phyloP scores from a whole-genome alignment of 2,797 vertebrate species.

The Vespertilio murinus region DNA sequence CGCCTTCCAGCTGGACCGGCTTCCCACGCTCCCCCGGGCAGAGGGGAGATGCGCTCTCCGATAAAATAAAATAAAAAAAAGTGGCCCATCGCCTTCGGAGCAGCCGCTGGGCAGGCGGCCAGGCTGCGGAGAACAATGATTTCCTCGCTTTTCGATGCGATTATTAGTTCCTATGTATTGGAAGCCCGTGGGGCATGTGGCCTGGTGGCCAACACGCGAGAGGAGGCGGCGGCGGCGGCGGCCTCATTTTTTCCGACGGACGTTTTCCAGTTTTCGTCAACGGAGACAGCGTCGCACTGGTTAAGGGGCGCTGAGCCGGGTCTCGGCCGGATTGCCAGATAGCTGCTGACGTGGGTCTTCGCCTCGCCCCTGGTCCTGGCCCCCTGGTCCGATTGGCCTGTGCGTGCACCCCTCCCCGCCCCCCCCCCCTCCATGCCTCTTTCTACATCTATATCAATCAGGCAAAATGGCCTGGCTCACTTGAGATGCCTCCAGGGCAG shows the following conservation, averaged over 20 bases:
- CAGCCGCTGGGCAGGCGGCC: conserved; percentile 53
- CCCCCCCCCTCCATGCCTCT: neutral
- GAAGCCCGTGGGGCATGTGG: conserved; percentile 39
- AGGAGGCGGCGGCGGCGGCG: neutral
- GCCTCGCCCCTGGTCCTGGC: neutral
- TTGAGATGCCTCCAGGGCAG: neutral
- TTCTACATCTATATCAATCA: neutral
- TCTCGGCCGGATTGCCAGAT: neutral
- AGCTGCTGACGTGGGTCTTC: neutral
- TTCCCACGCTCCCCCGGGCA: conserved; percentile 47
- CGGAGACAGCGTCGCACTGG: conserved; percentile 53
- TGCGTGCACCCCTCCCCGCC: accelerated
- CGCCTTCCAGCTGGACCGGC: conserved; percentile 60
- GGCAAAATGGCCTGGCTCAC: neutral
- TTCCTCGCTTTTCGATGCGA: conserved; percentile 62
- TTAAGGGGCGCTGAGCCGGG: neutral
- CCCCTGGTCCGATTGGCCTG: neutral
- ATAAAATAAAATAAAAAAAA: conserved; percentile 66
- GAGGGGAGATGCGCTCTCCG: conserved; percentile 53
- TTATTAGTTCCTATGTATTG: conserved; percentile 71
- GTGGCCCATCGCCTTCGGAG: conserved; percentile 20
- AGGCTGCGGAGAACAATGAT: conserved; percentile 63
- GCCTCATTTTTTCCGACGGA: conserved; percentile 49
- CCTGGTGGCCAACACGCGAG: neutral
- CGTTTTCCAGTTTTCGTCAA: conserved; percentile 50